phyloP scores from a whole-genome alignment of 2,888 invertebrate species.

The Lissocephala sabroskyi region DNA sequence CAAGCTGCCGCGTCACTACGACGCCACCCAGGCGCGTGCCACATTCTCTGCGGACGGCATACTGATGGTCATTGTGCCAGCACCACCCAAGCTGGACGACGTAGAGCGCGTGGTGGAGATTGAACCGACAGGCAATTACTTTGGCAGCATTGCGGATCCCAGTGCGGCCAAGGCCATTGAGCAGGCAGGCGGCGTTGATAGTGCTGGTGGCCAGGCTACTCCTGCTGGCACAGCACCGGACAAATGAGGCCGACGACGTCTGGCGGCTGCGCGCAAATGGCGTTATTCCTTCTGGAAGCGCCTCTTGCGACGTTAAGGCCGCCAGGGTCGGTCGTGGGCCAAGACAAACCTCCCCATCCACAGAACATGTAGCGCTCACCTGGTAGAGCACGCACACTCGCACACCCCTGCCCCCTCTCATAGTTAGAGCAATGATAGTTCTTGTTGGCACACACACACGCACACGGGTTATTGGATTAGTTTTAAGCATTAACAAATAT shows the following conservation, averaged over 20 bases:
- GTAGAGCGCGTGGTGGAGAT: conserved; percentile 66
- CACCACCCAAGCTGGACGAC: conserved; percentile 66
- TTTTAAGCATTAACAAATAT: conserved; percentile 50
- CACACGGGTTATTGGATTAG: no score
- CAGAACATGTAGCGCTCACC: background rate
- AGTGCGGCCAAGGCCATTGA: conserved; percentile 49
- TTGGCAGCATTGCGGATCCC: conserved; percentile 55
- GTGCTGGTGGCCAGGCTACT: conserved; percentile 38
- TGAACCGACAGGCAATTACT: conserved; percentile 61
- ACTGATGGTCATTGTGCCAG: conserved; percentile 67
- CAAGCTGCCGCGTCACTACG: conserved; percentile 67
- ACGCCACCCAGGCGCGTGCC: conserved; percentile 64
- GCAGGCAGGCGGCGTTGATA: conserved; percentile 15
- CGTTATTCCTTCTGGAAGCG: conserved; percentile 22
- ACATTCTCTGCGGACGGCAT: conserved; percentile 68
- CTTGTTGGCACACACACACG: background rate
- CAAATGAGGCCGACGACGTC: conserved; percentile 58
- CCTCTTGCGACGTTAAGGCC: conserved; percentile 36
- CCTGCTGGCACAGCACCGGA: conserved; percentile 53
- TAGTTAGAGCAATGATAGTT: background rate
- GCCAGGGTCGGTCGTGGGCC: conserved; percentile 46
- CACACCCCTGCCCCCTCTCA: no score
- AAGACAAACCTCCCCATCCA: conserved; percentile 12
- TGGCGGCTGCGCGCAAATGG: conserved; percentile 49
- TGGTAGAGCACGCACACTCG: no score